Conservation (phyloP, 2,888 invertebrate genomes). For the Odontocerum albicorne region DNA sequence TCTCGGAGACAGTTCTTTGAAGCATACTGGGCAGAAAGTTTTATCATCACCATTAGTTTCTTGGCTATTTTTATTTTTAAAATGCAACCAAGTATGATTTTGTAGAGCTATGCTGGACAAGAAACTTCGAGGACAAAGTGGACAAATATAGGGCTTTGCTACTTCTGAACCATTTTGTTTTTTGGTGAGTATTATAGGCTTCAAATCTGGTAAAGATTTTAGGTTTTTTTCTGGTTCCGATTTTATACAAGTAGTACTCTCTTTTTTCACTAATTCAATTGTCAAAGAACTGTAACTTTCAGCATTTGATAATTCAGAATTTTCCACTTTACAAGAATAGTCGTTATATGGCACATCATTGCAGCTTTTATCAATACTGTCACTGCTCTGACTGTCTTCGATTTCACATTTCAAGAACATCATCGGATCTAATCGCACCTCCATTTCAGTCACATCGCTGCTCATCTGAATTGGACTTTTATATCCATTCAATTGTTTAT, state of each 20-base stretch:
- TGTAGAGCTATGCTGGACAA: slow-evolving; percentile 60
- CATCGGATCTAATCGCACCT: slow-evolving; percentile 71
- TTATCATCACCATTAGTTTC: slow-evolving; percentile 11
- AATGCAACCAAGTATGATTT: slow-evolving; percentile 64
- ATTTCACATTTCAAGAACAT: slow-evolving; percentile 62
- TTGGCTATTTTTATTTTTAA: slow-evolving; percentile 39
- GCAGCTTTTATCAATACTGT: slow-evolving; percentile 32
- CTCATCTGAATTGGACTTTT: slow-evolving; percentile 36
- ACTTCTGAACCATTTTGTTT: slow-evolving; percentile 38
- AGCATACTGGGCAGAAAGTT: slow-evolving; percentile 61
- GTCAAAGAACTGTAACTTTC: slow-evolving; percentile 34
- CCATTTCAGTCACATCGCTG: slow-evolving; percentile 59
- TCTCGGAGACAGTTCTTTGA: slow-evolving; percentile 62
- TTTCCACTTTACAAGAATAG: slow-evolving; percentile 4
- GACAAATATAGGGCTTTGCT: slow-evolving; percentile 58
- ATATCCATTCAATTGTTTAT: slow-evolving; percentile 28
- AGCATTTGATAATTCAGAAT: slow-evolving; percentile 1
- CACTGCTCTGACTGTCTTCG: slow-evolving; percentile 44
- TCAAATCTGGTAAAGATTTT: slow-evolving; percentile 31
- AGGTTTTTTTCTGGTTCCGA: slow-evolving; percentile 25
- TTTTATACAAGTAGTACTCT: slow-evolving; percentile 27
- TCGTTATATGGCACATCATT: slow-evolving; percentile 18
- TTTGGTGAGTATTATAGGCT: slow-evolving; percentile 37
- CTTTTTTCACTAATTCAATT: slow-evolving; percentile 48
- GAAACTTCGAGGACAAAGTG: slow-evolving; percentile 58